Evolutionary conservation across 2,797 vertebrate species (phyloP), one percentile per base, ranked within the genome.

Genomic region (Tolypeutes matacus): DNA sequence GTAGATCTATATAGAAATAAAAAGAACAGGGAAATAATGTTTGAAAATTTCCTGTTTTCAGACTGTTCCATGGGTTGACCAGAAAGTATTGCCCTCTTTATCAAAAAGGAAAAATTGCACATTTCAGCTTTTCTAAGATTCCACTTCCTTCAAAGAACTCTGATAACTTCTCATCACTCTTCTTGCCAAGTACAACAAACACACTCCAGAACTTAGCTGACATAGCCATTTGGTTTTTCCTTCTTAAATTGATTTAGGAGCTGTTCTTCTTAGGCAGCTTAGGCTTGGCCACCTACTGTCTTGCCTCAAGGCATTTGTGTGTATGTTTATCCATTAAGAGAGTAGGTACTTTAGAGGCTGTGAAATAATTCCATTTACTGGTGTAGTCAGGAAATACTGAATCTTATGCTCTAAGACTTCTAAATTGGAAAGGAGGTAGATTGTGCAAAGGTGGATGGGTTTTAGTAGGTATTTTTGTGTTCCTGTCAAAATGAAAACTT

Each of bases 91-190:
- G 56, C 27, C 17, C 31, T 92, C 51, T 69, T 65, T 29, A 80
- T 93, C 60, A 80, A 91, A 90, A 75, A 51, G 42, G 73, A 31
- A 92, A 89, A 84, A 42, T 42, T 78, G 67, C 42, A 23, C 34
- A n/a, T 53, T 42, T 91, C 84, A 95, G 76, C 84, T 93, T 95
- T 83, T 91, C 83, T 90, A n/a, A 94, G 85, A 84, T 64, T 70
- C 53, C 0, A 36, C 81, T 94, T 95, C 53, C 49, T 95, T 95
- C 36, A 58, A 84, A 90, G 94, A 96, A 90, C 39, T 78, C 36
- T 65, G 42, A 64, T 95, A 36, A 64, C 60, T 82, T 96, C 14
- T 92, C 69, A 75, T 75, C 21, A 0, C 53, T 91, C 17, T 23
- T 25, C 34, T 91, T 91, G 89, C 51, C 65, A 69, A 80, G 9